Conservation (phyloP, 1,140 invertebrate species). For the Drosophila nigromelanica region DNA sequence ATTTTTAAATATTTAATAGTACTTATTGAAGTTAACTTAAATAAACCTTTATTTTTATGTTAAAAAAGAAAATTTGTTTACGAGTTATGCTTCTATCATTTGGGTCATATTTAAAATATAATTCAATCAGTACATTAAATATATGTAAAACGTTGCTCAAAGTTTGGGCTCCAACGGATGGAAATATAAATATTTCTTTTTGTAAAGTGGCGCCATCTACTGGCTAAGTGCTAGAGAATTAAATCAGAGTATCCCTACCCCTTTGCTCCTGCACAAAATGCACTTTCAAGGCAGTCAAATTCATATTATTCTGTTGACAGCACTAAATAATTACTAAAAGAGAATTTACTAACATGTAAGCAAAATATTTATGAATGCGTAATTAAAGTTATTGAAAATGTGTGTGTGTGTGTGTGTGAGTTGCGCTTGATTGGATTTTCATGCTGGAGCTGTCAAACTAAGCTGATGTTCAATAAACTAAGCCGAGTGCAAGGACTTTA, state of each 20-base stretch:
- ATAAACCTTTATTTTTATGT: too few species aligned
- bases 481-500: background rate
- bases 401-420: background rate
- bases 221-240: too few species aligned
- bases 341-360: slow-evolving; percentile 9
- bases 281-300: background rate
- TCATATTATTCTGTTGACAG: slow-evolving; percentile 6
- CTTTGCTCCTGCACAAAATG: background rate
- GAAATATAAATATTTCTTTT: too few species aligned
- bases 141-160: too few species aligned
- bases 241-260: background rate
- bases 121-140: too few species aligned
- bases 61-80: too few species aligned
- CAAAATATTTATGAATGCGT: slow-evolving; percentile 21
- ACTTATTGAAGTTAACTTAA: too few species aligned
- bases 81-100: too few species aligned
- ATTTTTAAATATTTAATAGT: too few species aligned
- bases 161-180: too few species aligned
- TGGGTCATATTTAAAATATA: too few species aligned
- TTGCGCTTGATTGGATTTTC: slow-evolving; percentile 27
- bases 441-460: slow-evolving; percentile 9
- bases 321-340: slow-evolving; percentile 23
- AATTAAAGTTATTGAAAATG: slow-evolving; percentile 30
- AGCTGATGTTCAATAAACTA: slow-evolving; percentile 27
- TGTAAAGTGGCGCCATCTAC: too few species aligned